Conservation (phyloP, 2,113 vertebrate species). For the Zootoca vivipara region DNA sequence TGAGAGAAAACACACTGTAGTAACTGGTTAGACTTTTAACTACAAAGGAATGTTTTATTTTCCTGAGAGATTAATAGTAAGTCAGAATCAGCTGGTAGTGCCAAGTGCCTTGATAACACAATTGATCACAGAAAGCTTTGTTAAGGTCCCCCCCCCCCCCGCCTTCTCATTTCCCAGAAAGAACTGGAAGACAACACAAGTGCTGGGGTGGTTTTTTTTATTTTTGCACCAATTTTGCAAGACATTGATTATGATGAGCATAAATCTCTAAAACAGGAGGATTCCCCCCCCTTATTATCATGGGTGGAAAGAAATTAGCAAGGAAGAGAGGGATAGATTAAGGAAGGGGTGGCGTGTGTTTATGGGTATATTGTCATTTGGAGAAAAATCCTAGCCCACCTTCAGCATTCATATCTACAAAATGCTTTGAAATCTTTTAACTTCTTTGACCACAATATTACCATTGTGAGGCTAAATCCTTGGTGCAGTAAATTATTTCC, state of each 20-base stretch:
- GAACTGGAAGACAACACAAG: constrained; percentile 36
- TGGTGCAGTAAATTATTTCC: neutral
- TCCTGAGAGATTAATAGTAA: constrained; percentile 67
- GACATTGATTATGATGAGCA: neutral
- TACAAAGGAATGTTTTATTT: constrained; percentile 70
- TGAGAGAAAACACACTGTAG: constrained; percentile 54
- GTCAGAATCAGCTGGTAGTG: constrained; percentile 70
- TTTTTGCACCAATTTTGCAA: constrained; percentile 21
- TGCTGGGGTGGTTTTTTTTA: neutral
- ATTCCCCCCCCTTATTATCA: neutral
- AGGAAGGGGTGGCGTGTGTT: neutral
- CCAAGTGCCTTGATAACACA: constrained; percentile 73
- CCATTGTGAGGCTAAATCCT: neutral
- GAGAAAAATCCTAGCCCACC: neutral
- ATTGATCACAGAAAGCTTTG: constrained; percentile 70
- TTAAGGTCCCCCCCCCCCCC: constrained; percentile 11
- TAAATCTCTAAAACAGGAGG: neutral
- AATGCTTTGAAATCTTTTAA: neutral
- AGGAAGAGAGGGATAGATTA: neutral
- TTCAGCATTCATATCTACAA: neutral
- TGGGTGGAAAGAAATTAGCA: neutral
- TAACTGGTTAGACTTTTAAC: constrained; percentile 63
- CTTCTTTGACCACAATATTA: neutral
- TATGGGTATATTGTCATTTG: neutral
- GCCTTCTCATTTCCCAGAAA: neutral